Base-by-base conservation (phyloP, 1,140 invertebrate genomes). In the Diachasmimorpha longicaudata region DNA sequence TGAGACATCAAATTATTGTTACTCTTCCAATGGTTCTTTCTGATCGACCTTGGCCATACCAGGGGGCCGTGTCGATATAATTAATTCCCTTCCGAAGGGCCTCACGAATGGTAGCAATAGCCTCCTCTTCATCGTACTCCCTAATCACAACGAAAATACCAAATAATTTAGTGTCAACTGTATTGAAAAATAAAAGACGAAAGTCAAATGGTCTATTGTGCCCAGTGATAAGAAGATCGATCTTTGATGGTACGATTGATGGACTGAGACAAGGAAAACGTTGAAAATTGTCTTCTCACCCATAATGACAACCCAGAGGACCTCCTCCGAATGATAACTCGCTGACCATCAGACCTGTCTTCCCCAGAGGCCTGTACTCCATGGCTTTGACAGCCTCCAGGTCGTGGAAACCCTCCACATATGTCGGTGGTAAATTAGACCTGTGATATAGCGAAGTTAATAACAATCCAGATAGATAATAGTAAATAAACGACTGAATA, bases 31-130 rank as follows among this genome's bases (percentile, higher is more conserved):
- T 87, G 31, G 95, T 87, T 78, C 89, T 89, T 88, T 98, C 96
- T 0, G 95, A 94, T 48, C 89, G 91, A 5, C 96, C 95, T 89
- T 96, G 95, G 0, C 97, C 96, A 85, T 98, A 98, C 92, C 93
- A 98, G 0, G 96, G 96, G 1, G 93, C 94, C 0, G 96, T 97
- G 84, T 98, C 97, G 69, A 98, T 93, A 78, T 96, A 97, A 90
- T 98, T 98, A 19, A 98, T 91, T 1, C 97, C 97, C 39, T 87
- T 89, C 83, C 92, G 93, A 16, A 98, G 86, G 4, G 93, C 94
- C 79, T 93, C 88, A 52, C 91, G 89, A 44, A 98, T 90, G 0
- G 94, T 92, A 67, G 92, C 84, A 71, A 94, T 92, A 21, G 92
- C 93, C 85, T 95, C 92, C 16, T 90, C 82, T 68, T 93, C 90